Evolutionary conservation across 2,888 invertebrate genomes (phyloP), one percentile per base, ranked within the genome.

Genomic region (Himalopsyche kuldschensis): DNA sequence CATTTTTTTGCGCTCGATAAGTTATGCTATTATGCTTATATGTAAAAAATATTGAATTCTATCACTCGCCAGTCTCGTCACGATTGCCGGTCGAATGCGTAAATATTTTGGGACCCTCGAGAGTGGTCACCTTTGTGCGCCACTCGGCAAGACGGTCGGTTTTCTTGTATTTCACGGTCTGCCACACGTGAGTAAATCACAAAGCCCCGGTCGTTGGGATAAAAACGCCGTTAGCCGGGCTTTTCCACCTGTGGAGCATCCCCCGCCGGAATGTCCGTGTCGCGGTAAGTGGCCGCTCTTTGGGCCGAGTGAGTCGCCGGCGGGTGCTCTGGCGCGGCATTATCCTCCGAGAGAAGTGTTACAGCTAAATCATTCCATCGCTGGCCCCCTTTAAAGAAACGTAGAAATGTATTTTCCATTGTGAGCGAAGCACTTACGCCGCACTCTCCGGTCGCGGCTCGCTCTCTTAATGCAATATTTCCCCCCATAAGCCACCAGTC

Each of bases 371-470:
- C 85, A 85, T 81, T 82, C 82, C 69, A 15, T 41, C 77, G 79
- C 77, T 55, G 79, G 75, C 79, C 84, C 69, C 69, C 82, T 85
- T 85, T 85, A 84, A 84, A 85, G 85, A 84, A 85, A 82, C 82
- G 82, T 82, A 84, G 84, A 85, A 85, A 80, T 84, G 80, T 81
- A 80, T 84, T 79, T 82, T 81, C 85, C 82, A 86, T 86, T 86
- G 86, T 85, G 86, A 85, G 84, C 30, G 83, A 82, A 85, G 86
- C 86, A 86, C 86, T 86, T 86, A 85, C 81, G 77, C 85, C 82
- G 85, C 86, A 85, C 86, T 86, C 85, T 85, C 85, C 79, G 78
- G 79, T 81, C 79, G 75, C 79, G 55, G 55, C 78, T 75, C 35
- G 41, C 81, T 55, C 76, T 75, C 84, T 75, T 84, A 86, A 86